Evolutionary conservation across 2,888 invertebrate genomes (phyloP), one percentile per base, ranked within the genome.

Genomic region (Macaria notata): DNA sequence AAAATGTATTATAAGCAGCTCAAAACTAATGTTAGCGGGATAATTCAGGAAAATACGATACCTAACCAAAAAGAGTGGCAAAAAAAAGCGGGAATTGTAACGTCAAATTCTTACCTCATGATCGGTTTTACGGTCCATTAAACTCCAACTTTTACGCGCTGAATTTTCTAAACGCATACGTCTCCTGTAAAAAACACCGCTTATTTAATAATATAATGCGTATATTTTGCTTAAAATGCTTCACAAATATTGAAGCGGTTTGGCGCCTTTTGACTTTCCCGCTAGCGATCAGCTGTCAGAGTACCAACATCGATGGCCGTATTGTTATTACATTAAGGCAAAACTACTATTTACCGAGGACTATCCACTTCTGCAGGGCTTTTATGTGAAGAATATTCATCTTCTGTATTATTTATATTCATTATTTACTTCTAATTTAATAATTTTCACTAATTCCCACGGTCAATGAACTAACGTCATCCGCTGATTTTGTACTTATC

Each of bases 231-330:
- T 29, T 8, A 54, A 47, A 41, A 9, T 43, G 38, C 44, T 4
- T 9, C 6, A 41, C 5, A 44, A 29, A 19, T 33, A 39, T 47
- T 4, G 9, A 30, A 8, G 38, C 54, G 61, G 55, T 80, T 87
- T 88, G 75, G 79, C 87, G 87, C 86, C 86, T 76, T 88, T 89
- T 77, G 70, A 86, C 84, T 89, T 88, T 90, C 80, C 82, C 89
- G 90, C 88, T 75, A 62, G 68, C 72, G 82, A 90, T 89, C 89
- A 90, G 89, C 90, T 91, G 90, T 89, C 90, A 84, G 53, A 49
- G 60, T 31, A 56, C 65, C 64, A 71, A 74, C 69, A 70, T 61
- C 59, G 57, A 64, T 61, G 63, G 61, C 64, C 31, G 65, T 61
- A 58, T 31, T 56, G 41, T 49, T 45, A 46, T 64, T 64, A 75